Evolutionary conservation across 2,888 invertebrate genomes (phyloP), one percentile per base, ranked within the genome.

Genomic region (Dicyrtoma fusca): DNA sequence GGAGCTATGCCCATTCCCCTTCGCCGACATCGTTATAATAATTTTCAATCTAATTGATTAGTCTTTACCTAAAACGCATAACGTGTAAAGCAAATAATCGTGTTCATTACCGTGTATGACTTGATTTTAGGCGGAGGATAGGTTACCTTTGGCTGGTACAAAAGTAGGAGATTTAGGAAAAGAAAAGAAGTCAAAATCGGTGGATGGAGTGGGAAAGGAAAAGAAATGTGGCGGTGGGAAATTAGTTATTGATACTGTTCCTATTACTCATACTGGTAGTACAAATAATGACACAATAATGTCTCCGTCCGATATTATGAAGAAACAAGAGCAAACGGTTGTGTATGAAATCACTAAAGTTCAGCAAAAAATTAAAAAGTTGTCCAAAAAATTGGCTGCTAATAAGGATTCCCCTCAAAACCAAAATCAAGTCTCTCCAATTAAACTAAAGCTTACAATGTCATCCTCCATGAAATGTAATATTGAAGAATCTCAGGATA

Each of bases 361-460:
- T 21, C 65, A 14, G 26, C 25, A 53, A 53, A 66, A 42, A 14
- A 59, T n/a, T 17, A 19, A 34, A 19, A 65, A 65, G 34, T 65
- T 42, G 6, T 8, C 51, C 14, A 26, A 53, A 17, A 6, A 59
- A 17, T 26, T 42, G 14, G 44, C 17, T 49, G 25, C 17, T 14
- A 42, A 25, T 23, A 51, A 53, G 0, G 59, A 34, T 13, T 44
- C 68, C 0, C 51, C 68, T 21, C 49, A 69, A 23, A 68, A 72
- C 26, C 51, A 53, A 21, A 68, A 72, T 45, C 51, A 53, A 21
- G 72, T 53, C 6, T 61, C 72, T 42, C 71, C 68, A 59, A 68
- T 73, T 51, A 64, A 68, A 62, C 34, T 70, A 2, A 68, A 73
- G 49, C 57, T 73, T 49, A 45, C 57, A n/a, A 23, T 68, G 49